These are phyloP conservation scores for Nephrotoma guestfalica DNA, from an alignment of 2,888 invertebrate species.

Conservation along the genomic window DNA sequence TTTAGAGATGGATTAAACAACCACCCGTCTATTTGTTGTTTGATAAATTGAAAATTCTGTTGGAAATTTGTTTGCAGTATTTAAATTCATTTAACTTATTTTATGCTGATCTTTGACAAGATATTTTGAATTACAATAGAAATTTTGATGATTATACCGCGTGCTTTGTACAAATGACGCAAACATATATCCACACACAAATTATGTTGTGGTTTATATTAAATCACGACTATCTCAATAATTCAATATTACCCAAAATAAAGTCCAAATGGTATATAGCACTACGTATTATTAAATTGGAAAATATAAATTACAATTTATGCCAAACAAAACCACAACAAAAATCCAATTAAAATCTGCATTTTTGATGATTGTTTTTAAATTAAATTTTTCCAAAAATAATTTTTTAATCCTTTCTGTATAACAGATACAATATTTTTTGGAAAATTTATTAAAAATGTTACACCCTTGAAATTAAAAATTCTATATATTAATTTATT, in stretches of 20 bases:
- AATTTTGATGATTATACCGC: neutral
- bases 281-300: neutral
- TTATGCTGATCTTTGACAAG: neutral
- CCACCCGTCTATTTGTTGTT: neutral
- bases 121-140: neutral
- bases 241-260: neutral
- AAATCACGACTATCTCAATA: neutral
- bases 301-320: neutral
- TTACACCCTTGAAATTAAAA: neutral
- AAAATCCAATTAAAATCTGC: neutral
- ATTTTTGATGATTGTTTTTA: neutral
- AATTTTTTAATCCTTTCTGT: neutral
- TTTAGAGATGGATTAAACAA: neutral
- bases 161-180: neutral
- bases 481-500: neutral
- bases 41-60: neutral
- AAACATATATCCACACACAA: neutral
- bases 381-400: neutral
- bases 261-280: neutral
- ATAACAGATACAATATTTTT: neutral
- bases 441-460: neutral
- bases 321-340: neutral
- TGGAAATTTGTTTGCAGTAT: neutral
- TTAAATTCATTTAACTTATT: neutral
- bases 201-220: neutral